Base-by-base conservation (phyloP, 35 echinoderm and acorn worm genomes). In the Ptychodera flava region DNA sequence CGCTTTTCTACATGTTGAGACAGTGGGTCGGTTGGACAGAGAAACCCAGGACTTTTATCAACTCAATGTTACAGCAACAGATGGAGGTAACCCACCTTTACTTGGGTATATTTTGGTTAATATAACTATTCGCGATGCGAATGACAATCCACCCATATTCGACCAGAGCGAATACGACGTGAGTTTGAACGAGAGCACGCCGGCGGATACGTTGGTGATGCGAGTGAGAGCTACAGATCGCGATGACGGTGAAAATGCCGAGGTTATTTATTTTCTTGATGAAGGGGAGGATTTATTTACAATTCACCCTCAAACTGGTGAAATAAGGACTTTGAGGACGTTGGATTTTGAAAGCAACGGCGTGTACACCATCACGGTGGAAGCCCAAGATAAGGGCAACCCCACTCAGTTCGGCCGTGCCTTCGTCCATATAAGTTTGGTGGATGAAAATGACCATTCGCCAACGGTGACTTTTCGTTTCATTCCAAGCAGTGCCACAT, bases 141-240 rank as follows among this genome's bases (percentile, higher is more conserved):
- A 99, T 84, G 96, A 99, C 37, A 94, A 99, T 80, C 52, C 90
- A 34, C 96, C 96, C 36, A 90, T 92, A 34, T 99, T 99, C 86
- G 85, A 92, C 28, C 85, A 80, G 37, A 89, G 87, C 53, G 87
- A 90, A 31, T 94, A 92, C 36, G 30, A 45, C 33, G 85, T 90
- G n/a, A 92, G 86, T 34, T 76, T 99, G 2, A 99, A 94, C 90
- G 96, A 99, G 83, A 94, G 85, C 30, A 83, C 88, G 27, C 34
- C 87, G 15, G 77, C 86, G 33, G 96, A 92, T 33, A 86, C 90
- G 16, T 29, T 35, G 0, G 90, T 99, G 33, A 75, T 99, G 32
- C 90, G 90, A 33, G 91, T 99, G 30, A 79, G 80, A 75, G 96
- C 96, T 30, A 94, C 92, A 32, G 96, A 99, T 90, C 33, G 35